These are phyloP conservation scores for Spisula solida DNA, from an alignment of 2,888 invertebrate species.

Conservation along the genomic window DNA sequence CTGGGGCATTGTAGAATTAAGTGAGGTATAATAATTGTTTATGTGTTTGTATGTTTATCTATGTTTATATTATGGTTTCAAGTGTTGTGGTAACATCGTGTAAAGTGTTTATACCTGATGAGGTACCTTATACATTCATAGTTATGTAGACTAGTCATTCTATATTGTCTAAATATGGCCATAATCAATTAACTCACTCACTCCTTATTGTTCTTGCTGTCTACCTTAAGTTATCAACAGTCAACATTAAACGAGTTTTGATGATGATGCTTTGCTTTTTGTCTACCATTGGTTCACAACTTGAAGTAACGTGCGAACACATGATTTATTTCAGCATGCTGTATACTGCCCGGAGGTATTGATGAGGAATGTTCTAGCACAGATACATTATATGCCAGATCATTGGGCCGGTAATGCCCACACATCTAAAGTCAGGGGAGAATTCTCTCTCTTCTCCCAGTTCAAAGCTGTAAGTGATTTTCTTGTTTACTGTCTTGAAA, in stretches of 20 bases:
- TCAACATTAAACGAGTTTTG: no score
- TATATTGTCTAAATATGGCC: background rate
- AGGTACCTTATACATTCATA: constrained; percentile 86
- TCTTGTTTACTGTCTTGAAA: no score
- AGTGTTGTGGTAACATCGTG: constrained; percentile 92
- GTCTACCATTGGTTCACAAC: no score
- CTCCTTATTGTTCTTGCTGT: no score
- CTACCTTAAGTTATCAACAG: no score
- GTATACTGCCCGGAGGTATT: constrained; percentile 96
- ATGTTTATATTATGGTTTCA: constrained; percentile 59
- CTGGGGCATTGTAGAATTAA: no score
- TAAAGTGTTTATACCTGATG: constrained; percentile 92
- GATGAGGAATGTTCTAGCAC: constrained; percentile 94
- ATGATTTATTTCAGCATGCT: constrained; percentile 88
- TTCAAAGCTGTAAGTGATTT: constrained; percentile 92
- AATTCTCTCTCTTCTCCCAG: constrained; percentile 97
- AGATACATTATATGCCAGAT: constrained; percentile 97
- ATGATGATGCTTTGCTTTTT: no score
- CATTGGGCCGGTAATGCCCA: constrained; percentile 97
- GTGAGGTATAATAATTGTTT: no score
- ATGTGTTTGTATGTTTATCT: no score
- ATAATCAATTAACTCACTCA: no score
- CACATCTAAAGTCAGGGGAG: constrained; percentile 93
- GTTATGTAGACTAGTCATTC: background rate
- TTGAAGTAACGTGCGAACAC: no score